A percentile compares a stretch with the other conserved stretches of the same genome.
phyloP scores from a whole-genome alignment of 2,113 vertebrate genomes.

The Parotia lawesii region DNA sequence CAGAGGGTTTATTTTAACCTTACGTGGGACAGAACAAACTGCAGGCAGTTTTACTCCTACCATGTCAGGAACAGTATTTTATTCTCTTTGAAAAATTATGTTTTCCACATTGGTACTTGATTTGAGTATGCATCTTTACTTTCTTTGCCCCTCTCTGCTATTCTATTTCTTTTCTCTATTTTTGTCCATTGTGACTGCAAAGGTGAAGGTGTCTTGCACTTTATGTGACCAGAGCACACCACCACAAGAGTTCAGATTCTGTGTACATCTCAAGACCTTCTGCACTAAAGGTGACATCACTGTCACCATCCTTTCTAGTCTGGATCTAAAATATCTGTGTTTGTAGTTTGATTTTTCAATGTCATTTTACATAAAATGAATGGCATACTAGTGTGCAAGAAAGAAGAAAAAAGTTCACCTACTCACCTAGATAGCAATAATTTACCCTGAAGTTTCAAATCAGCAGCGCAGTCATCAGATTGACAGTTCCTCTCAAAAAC shows the following conservation, averaged over 20 bases:
- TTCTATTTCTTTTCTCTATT: not conserved
- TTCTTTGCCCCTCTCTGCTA: not conserved
- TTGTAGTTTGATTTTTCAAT: not conserved
- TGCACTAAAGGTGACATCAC: not conserved
- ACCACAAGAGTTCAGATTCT: not conserved
- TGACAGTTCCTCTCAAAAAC: constrained; percentile 96
- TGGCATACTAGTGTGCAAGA: not conserved
- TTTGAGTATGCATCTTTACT: not conserved
- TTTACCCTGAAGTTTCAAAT: constrained; percentile 88
- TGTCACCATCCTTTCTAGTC: not conserved
- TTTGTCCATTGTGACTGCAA: not conserved
- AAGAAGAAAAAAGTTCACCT: not conserved
- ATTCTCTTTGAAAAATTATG: not conserved
- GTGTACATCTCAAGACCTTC: not conserved
- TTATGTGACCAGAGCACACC: no score
- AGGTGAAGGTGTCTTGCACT: not conserved
- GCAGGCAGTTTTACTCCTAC: not conserved
- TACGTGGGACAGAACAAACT: not conserved
- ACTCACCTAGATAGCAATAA: constrained; percentile 88
- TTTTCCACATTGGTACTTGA: not conserved
- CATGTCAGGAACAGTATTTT: not conserved
- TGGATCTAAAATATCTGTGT: not conserved
- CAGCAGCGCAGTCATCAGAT: constrained; percentile 93
- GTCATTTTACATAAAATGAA: not conserved
- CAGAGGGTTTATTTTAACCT: not conserved